Evolutionary conservation across 1,140 invertebrate genomes (phyloP), one percentile per base, ranked within the genome.

Genomic region (Lysiphlebus fabarum): DNA sequence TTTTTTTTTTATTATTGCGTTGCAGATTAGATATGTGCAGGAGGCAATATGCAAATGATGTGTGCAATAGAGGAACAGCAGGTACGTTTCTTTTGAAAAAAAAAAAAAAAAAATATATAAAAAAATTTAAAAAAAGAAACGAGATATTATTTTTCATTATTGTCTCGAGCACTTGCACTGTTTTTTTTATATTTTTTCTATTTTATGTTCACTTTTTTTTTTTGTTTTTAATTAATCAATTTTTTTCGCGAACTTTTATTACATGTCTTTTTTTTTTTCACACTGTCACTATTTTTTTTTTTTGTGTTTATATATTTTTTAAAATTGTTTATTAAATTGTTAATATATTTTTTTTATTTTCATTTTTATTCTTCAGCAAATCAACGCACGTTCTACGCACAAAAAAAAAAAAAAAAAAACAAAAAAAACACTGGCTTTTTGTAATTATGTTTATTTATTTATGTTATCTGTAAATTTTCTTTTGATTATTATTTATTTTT

Each of bases 21-120:
- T 90, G 81, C 91, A 95, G 92, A 92, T 91, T 96, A 87, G 94
- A 96, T 89, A 96, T 96, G 93, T 96, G 94, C 90, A 89, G 93
- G 84, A 86, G 92, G 83, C 89, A 92, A 84, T 93, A 91, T 84
- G 87, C 90, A 78, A 90, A 90, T 85, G 93, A 94, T 82, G 87
- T 90, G 82, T 96, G 93, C 90, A 96, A 96, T 88, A 88, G 93
- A 85, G 93, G 93, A 83, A 96, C 93, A 70, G 93, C 93, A 92
- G 93, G 92, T 95, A 93, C 82, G 84, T 85, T 74, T 74, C 71
- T 67, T 66, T 55, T 51, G 61, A 33, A 53, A 62, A 45, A 11
- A 57, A 40, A 53, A 56, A 17, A 38, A 38, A 58, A 58, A 47
- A 53, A 47, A 48, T 54, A 57, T 48, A 14, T 51, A 45, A 17